Conservation (phyloP, 64 coral and sea anemone genomes). For the Cladopsammia gracilis region DNA sequence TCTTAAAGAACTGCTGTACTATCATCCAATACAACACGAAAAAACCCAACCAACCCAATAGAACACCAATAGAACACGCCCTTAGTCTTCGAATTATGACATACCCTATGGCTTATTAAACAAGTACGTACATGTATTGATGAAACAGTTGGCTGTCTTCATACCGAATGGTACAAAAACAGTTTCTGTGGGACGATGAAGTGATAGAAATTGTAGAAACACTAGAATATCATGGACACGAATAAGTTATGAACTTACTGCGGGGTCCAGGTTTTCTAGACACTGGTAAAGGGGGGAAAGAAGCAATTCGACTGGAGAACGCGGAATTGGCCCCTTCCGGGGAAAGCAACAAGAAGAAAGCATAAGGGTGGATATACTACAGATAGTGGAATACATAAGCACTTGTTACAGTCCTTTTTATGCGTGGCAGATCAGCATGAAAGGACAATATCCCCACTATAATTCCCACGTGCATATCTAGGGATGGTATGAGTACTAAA, state of each 20-base stretch:
- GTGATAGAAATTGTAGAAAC: constrained; percentile 57
- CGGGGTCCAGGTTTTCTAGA: constrained; percentile 42
- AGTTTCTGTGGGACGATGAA: constrained; percentile 62
- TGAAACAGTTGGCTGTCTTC: too few species aligned
- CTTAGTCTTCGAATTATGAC: too few species aligned
- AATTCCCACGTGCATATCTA: constrained; percentile 39
- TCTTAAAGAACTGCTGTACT: too few species aligned
- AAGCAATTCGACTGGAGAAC: constrained; percentile 49
- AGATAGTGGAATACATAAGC: constrained; percentile 54
- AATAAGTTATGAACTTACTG: constrained; percentile 41
- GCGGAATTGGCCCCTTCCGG: constrained; percentile 63
- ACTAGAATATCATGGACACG: constrained; percentile 50
- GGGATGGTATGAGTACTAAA: constrained; percentile 53
- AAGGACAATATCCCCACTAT: constrained; percentile 39
- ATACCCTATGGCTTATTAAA: too few species aligned
- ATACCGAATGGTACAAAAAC: too few species aligned
- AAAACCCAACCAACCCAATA: too few species aligned
- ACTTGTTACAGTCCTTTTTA: constrained; percentile 55
- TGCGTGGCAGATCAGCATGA: not conserved
- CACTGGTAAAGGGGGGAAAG: constrained; percentile 20
- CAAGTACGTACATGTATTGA: too few species aligned
- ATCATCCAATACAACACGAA: too few species aligned
- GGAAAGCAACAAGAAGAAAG: constrained; percentile 57
- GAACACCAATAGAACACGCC: too few species aligned
- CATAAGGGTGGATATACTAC: constrained; percentile 52